Base-by-base conservation (phyloP, 2,113 vertebrate genomes). In the Sardina pilchardus region DNA sequence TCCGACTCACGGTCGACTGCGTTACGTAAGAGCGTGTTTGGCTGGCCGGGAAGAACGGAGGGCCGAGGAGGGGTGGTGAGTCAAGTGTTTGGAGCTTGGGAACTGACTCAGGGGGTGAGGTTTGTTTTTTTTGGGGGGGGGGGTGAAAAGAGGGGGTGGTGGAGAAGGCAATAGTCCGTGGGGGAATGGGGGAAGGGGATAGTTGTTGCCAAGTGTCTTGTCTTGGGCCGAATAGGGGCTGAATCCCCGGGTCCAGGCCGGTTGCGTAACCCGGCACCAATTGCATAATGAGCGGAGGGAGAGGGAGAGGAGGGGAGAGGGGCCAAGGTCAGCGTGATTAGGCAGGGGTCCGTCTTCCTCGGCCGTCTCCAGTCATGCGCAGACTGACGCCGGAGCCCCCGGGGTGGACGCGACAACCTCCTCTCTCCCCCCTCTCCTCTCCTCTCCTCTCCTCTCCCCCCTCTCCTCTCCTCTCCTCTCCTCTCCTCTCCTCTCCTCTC, bases 221-320 rank as follows among this genome's bases (percentile, higher is more conserved):
- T 43, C 50, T 14, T 44, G 83, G 39, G 36, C 43, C 26, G 39
- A 87, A 42, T 82, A 71, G 88, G 36, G 82, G 81, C 82, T 47
- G 26, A 85, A 34, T 42, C 4, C 39, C 39, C 39, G 4, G 39
- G 63, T 14, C 30, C 9, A 17, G 39, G 82, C 78, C 56, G 56
- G 36, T 89, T 91, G 87, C 83, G 82, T 89, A 88, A 90, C 71
- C 39, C 24, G 17, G 53, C 42, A 53, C 43, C 85, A 81, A 87
- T 85, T 91, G 87, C 83, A 85, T 90, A 88, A 91, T 86, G 84
- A 90, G 19, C 85, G 16, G 85, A 90, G 17, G 48, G n/a, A 7
- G 30, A 81, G 24, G 2, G 82, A n/a, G n/a, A n/a, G n/a, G n/a
- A n/a, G n/a, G 17, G 48, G n/a, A 7, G 30, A 81, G 24, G 2